These are phyloP conservation scores for Drosophila basisetae DNA, from an alignment of 2,888 invertebrate species.

Conservation along the genomic window DNA sequence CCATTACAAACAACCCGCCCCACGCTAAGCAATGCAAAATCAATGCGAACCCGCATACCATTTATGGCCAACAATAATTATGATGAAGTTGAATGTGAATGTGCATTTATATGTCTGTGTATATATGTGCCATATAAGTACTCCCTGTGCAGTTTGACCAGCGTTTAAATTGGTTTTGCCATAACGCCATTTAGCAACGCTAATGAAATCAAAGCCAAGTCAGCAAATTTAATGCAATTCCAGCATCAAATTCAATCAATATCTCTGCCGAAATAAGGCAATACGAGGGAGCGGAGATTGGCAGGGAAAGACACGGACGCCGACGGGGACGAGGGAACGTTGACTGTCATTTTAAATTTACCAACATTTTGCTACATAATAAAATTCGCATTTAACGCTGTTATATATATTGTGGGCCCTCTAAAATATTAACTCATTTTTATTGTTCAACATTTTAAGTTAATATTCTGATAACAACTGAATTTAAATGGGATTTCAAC, in stretches of 20 bases:
- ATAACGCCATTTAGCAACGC: constrained; percentile 38
- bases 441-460: neutral
- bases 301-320: too few relatives aligned
- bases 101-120: neutral
- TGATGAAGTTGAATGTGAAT: constrained; percentile 33
- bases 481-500: neutral
- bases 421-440: neutral
- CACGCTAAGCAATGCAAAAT: constrained; percentile 33
- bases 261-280: constrained; percentile 14
- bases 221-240: constrained; percentile 65
- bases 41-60: constrained; percentile 37
- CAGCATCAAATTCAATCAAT: constrained; percentile 55
- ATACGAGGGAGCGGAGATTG: neutral
- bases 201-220: constrained; percentile 67
- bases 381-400: constrained; percentile 49
- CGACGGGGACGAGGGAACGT: neutral
- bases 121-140: neutral
- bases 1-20: neutral
- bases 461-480: neutral
- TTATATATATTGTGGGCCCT: neutral
- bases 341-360: constrained; percentile 47
- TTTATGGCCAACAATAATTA: constrained; percentile 45
- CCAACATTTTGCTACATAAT: constrained; percentile 46
- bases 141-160: constrained; percentile 36
- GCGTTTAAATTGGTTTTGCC: constrained; percentile 30